Base-by-base conservation (phyloP, 2,888 invertebrate species). In the Machimus rusticus region DNA sequence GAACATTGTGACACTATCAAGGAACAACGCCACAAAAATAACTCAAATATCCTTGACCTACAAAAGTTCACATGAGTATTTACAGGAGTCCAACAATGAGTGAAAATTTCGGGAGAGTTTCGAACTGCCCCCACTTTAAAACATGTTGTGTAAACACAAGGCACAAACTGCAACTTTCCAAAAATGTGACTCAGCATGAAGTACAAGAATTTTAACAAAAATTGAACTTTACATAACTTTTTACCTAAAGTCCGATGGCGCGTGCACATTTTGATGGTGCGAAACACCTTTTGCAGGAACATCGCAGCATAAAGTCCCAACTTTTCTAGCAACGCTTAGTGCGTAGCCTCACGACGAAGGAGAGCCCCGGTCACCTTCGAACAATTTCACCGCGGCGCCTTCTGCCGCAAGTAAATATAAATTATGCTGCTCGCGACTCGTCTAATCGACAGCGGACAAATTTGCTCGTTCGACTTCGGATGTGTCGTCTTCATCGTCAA, bases 231-330 rank as follows among this genome's bases (percentile, higher is more conserved):
- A 82, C 34, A 28, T 34, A 74, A 66, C 5, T 37, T 66, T 46
- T 51, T 86, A 86, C 86, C 86, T 57, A 37, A 74, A 19, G 55
- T 77, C 9, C 55, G 34, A 51, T 37, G 55, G 8, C 74, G 76
- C 16, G 55, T 86, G 55, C 77, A 86, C 46, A 23, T 77, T 77
- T 86, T 86, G 8, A 86, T 77, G n/a, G 77, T 34, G 31, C 34
- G 77, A 19, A 86, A 55, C n/a, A 77, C 23, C 51, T 55, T 86
- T 55, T 37, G 55, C 5, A 86, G 37, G 76, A 77, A 86, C 86
- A 77, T 86, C 34, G 34, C 23, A 2, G 4, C 19, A 66, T 66
- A 19, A 66, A 66, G 28, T 66, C 23, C 12, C 12, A 66, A 66
- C 23, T 66, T 66, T 28, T 66, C 8, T 3, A 28, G 8, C 12